Conservation (phyloP, 2,113 vertebrate species). For the Hiodon alosoides region DNA sequence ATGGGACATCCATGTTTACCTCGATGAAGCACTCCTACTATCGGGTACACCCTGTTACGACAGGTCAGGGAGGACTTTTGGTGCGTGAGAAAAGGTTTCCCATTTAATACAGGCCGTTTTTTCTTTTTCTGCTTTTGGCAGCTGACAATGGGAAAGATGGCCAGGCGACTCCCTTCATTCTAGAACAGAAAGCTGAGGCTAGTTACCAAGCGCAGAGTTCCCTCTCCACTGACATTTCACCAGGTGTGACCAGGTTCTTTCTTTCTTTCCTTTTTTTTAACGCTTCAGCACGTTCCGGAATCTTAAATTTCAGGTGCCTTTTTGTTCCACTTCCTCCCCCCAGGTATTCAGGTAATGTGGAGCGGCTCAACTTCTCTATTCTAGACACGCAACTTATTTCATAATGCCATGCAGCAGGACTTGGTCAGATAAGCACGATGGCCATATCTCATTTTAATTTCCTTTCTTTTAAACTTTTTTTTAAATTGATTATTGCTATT, state of each 20-base stretch:
- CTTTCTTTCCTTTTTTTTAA: slow-evolving; percentile 49
- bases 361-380: slow-evolving; percentile 36
- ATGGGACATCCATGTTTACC: not conserved
- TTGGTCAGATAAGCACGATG: too few relatives aligned
- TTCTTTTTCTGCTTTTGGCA: slow-evolving; percentile 23
- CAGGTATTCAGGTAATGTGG: slow-evolving; percentile 15
- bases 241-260: slow-evolving; percentile 58
- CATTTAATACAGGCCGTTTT: slow-evolving; percentile 33
- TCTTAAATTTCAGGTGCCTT: slow-evolving; percentile 62
- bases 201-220: slow-evolving; percentile 38
- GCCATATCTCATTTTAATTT: too few relatives aligned
- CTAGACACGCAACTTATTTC: slow-evolving; percentile 6
- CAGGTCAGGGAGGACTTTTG: not conserved
- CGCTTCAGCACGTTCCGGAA: slow-evolving; percentile 51
- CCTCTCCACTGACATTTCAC: slow-evolving; percentile 39
- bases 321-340: slow-evolving; percentile 51
- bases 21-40: not conserved
- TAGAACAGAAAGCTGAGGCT: slow-evolving; percentile 47
- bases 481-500: too few relatives aligned
- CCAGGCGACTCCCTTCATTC: slow-evolving; percentile 42
- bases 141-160: slow-evolving; percentile 48
- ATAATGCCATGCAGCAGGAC: not conserved
- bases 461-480: too few relatives aligned
- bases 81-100: slow-evolving; percentile 15
- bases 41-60: not conserved